phyloP scores from a whole-genome alignment of 2,113 vertebrate genomes.

The Sterna hirundo region DNA sequence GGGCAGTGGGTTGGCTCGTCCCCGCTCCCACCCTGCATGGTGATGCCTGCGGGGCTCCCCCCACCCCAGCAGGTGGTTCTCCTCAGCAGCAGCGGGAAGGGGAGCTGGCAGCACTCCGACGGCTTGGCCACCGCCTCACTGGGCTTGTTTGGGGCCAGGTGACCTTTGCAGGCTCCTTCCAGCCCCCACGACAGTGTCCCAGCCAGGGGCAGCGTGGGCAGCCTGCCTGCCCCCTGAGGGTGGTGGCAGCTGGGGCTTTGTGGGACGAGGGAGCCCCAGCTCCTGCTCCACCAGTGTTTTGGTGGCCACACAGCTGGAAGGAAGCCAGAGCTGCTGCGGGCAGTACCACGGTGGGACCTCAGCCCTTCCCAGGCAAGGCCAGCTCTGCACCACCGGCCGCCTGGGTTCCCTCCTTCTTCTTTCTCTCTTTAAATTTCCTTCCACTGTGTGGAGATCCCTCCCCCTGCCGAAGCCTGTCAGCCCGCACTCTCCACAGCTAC shows the following conservation, averaged over 20 bases:
- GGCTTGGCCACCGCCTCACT: background rate
- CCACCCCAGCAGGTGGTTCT: background rate
- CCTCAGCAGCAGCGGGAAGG: background rate
- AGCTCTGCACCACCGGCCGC: too few relatives aligned
- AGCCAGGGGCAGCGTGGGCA: rapidly evolving
- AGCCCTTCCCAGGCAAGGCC: background rate
- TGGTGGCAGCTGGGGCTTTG: background rate
- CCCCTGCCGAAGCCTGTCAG: background rate
- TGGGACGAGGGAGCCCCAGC: rapidly evolving
- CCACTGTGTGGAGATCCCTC: background rate
- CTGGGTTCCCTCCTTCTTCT: background rate
- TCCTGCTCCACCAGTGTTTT: rapidly evolving
- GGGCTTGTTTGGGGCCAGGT: background rate
- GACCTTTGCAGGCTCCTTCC: background rate
- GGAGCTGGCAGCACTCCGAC: background rate
- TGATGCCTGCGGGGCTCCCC: too few relatives aligned
- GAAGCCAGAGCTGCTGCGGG: background rate
- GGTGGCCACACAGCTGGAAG: background rate
- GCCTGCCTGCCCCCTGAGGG: background rate
- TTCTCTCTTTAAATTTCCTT: too few relatives aligned
- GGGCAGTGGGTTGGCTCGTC: background rate
- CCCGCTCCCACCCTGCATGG: background rate
- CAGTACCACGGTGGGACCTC: background rate
- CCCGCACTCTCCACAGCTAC: background rate
- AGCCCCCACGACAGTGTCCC: rapidly evolving